These are phyloP conservation scores for Pararge aegeria DNA, from an alignment of 1,140 invertebrate species.

Conservation along the genomic window DNA sequence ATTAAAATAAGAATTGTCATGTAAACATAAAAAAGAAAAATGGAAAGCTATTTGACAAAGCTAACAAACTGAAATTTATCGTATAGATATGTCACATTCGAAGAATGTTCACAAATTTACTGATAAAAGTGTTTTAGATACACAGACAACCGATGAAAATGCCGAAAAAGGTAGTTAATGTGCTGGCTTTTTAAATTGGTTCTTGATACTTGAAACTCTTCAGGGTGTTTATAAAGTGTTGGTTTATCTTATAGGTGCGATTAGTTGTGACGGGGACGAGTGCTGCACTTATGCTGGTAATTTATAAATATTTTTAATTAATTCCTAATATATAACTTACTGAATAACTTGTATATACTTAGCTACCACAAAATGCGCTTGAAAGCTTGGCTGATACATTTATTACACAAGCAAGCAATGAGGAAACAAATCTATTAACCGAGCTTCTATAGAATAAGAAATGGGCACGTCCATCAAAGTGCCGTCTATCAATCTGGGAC, in stretches of 20 bases:
- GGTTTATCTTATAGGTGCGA: conserved; percentile 46
- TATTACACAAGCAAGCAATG: too few relatives aligned
- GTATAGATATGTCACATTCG: conserved; percentile 74
- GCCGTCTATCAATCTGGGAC: too few relatives aligned
- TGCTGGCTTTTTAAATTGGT: neutral
- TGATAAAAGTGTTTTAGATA: conserved; percentile 57
- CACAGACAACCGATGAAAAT: conserved; percentile 37
- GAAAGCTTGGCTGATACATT: too few relatives aligned
- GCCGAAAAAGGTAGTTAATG: conserved; percentile 47
- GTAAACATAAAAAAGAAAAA: conserved; percentile 55
- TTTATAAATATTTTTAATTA: neutral
- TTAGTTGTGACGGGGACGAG: conserved; percentile 47
- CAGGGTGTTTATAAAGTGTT: neutral
- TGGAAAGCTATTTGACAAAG: conserved; percentile 73
- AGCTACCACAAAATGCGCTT: too few relatives aligned
- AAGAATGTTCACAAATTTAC: conserved; percentile 65
- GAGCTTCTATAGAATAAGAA: too few relatives aligned
- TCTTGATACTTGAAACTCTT: neutral
- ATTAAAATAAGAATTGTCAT: conserved; percentile 65
- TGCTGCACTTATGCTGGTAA: conserved; percentile 65
- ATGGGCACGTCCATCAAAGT: too few relatives aligned
- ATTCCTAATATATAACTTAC: neutral
- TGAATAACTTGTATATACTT: too few relatives aligned
- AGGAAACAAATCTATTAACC: too few relatives aligned
- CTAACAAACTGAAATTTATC: conserved; percentile 71